Conservation (phyloP, 2,797 vertebrate genomes). For the Coregonus suidteri region DNA sequence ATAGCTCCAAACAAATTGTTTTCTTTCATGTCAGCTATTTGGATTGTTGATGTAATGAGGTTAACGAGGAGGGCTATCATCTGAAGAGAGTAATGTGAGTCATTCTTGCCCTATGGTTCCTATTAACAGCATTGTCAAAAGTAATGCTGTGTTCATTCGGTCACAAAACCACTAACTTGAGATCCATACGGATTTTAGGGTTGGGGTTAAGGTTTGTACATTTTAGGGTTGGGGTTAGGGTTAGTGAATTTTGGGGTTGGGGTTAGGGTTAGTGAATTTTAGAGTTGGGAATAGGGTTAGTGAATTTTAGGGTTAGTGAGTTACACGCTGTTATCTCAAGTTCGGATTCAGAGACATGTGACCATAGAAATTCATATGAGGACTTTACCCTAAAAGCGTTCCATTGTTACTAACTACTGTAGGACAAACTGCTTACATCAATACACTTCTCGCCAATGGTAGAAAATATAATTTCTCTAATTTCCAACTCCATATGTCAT, state of each 20-base stretch:
- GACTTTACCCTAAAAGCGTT: background rate
- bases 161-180: background rate
- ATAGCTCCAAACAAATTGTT: constrained; percentile 15
- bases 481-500: background rate
- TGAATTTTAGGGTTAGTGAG: background rate
- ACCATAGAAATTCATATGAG: background rate
- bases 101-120: background rate
- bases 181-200: too few species aligned
- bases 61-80: constrained; percentile 24
- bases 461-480: background rate
- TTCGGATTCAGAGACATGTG: background rate
- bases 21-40: constrained; percentile 17
- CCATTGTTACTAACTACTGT: background rate
- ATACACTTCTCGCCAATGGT: constrained; percentile 13
- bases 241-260: too few species aligned
- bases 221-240: too few species aligned
- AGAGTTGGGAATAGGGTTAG: too few species aligned
- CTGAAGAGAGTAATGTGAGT: background rate
- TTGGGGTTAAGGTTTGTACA: too few species aligned
- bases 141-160: background rate
- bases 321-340: background rate
- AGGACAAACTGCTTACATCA: background rate
- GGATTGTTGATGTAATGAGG: constrained; percentile 18
- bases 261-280: too few species aligned
- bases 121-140: background rate